phyloP scores from a whole-genome alignment of 2,113 vertebrate genomes.

The Ptilorrhoa leucosticta region DNA sequence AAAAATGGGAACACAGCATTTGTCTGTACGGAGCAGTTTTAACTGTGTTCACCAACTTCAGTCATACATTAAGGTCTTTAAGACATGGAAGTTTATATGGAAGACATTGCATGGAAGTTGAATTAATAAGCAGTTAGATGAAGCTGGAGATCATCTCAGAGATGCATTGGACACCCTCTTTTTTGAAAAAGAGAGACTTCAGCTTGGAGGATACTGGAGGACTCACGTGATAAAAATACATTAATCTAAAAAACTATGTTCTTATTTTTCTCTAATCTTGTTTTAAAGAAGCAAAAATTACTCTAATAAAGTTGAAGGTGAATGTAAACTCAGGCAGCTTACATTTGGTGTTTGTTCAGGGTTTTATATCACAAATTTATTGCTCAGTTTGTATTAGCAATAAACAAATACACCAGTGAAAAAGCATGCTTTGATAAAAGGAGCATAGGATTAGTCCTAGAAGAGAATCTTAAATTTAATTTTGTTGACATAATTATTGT shows the following conservation, averaged over 20 bases:
- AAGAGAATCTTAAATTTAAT: not conserved
- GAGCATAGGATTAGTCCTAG: accelerated
- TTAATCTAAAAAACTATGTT: not conserved
- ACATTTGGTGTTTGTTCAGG: not conserved
- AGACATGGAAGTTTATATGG: not conserved
- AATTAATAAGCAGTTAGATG: not conserved
- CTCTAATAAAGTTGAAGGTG: not conserved
- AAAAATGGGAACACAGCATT: not conserved
- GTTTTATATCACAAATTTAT: not conserved
- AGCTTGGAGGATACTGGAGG: not conserved
- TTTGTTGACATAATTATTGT: not conserved
- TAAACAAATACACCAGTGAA: not conserved
- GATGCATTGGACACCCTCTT: accelerated
- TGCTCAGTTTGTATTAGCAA: not conserved
- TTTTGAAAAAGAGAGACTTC: not conserved
- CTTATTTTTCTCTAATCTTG: not conserved
- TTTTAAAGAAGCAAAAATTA: not conserved
- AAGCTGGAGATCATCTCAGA: not conserved
- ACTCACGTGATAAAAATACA: not conserved
- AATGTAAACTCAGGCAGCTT: not conserved
- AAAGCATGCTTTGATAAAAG: not conserved
- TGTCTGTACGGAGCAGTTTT: not conserved
- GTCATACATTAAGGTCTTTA: not conserved
- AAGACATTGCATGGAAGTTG: not conserved
- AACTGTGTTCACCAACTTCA: not conserved